These are phyloP conservation scores for Cynaeus angustus DNA, from an alignment of 2,888 invertebrate species.

Conservation along the genomic window DNA sequence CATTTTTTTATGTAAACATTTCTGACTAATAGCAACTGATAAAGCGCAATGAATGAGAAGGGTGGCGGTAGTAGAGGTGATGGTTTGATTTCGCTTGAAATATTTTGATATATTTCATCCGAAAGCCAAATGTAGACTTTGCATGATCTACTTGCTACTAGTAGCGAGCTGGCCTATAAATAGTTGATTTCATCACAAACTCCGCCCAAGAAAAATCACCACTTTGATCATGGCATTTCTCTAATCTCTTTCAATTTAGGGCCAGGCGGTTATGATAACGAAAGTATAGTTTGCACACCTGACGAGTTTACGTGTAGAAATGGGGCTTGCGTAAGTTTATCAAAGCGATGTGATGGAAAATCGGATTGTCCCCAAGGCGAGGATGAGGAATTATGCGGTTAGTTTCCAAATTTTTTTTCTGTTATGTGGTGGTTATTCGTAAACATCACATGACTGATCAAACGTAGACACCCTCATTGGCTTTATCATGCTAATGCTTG, in stretches of 20 bases:
- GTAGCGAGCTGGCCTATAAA: slow-evolving; percentile 21
- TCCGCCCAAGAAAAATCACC: slow-evolving; percentile 24
- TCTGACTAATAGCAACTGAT: slow-evolving; percentile 43
- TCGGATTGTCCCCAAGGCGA: slow-evolving; percentile 75
- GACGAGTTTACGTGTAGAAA: slow-evolving; percentile 76
- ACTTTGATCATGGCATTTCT: slow-evolving; percentile 8
- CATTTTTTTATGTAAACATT: slow-evolving; percentile 22
- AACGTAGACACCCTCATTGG: slow-evolving; percentile 37
- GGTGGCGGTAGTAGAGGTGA: slow-evolving; percentile 48
- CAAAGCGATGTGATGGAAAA: slow-evolving; percentile 72
- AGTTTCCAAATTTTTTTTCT: slow-evolving; percentile 59
- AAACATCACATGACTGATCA: slow-evolving; percentile 22
- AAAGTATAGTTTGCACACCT: slow-evolving; percentile 65
- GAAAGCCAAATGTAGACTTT: slow-evolving; percentile 18
- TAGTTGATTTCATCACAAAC: slow-evolving; percentile 19
- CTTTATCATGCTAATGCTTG: slow-evolving; percentile 54
- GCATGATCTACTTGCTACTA: slow-evolving; percentile 21
- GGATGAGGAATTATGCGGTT: slow-evolving; percentile 75
- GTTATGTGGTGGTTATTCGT: slow-evolving; percentile 31
- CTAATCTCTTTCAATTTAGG: slow-evolving; percentile 46
- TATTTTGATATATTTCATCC: slow-evolving; percentile 1
- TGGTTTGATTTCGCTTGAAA: slow-evolving; percentile 22
- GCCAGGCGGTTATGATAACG: slow-evolving; percentile 65
- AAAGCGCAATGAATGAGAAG: slow-evolving; percentile 44
- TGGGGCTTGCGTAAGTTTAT: slow-evolving; percentile 73